phyloP scores from a whole-genome alignment of 2,113 vertebrate species.

The Nothobranchius kuhntae region DNA sequence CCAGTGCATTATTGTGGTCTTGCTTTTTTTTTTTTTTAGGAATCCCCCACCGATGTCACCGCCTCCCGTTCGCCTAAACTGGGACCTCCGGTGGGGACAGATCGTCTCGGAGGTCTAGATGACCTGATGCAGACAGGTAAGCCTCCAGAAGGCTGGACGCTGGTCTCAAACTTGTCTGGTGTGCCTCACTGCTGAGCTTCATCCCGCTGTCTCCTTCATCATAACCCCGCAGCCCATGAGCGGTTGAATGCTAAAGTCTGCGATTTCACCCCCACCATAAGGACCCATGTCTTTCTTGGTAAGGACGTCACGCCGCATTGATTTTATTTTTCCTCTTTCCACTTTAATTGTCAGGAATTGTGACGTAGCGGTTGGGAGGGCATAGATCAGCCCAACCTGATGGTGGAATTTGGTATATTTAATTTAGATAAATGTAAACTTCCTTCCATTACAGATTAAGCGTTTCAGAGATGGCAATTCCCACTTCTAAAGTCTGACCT shows the following conservation, averaged over 20 bases:
- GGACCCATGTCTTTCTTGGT: conserved; percentile 85
- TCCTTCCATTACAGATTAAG: too few species aligned
- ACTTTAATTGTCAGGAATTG: neutral
- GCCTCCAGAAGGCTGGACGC: conserved; percentile 21
- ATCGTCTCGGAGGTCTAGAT: neutral
- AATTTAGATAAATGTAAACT: too few species aligned
- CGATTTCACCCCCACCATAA: conserved; percentile 49
- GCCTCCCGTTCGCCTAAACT: neutral
- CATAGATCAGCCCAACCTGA: conserved; percentile 8
- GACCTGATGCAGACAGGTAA: conserved; percentile 46
- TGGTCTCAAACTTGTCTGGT: neutral
- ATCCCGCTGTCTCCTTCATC: conserved; percentile 11
- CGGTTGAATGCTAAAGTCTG: conserved; percentile 64
- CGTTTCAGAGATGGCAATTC: too few species aligned
- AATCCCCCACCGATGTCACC: too few species aligned
- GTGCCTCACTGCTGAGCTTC: conserved; percentile 23
- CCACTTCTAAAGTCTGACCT: too few species aligned
- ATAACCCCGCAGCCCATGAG: conserved; percentile 45
- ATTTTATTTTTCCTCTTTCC: too few species aligned
- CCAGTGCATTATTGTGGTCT: too few species aligned
- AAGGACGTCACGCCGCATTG: conserved; percentile 44
- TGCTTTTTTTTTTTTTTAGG: too few species aligned
- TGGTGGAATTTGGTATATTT: too few species aligned
- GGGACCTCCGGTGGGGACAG: neutral
- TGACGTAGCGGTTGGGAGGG: conserved; percentile 16